phyloP scores from a whole-genome alignment of 2,888 invertebrate species.

The Hydriomena furcata region DNA sequence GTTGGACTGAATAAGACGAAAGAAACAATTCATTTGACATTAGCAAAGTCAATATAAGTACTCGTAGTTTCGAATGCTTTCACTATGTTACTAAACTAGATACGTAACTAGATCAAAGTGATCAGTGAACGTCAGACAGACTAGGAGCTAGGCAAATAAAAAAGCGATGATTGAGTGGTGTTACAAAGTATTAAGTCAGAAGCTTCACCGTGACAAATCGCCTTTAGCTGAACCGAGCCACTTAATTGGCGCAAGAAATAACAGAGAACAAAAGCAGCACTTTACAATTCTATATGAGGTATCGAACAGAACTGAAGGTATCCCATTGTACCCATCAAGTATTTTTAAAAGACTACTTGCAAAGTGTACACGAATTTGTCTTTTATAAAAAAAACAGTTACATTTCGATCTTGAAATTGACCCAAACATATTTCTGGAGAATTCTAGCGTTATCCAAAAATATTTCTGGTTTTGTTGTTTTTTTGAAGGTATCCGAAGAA shows the following conservation, averaged over 20 bases:
- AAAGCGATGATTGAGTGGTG: slow-evolving; percentile 23
- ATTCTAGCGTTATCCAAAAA: too few relatives aligned
- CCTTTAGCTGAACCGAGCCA: slow-evolving; percentile 17
- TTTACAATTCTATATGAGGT: not conserved
- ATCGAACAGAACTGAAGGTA: not conserved
- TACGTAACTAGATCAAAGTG: slow-evolving; percentile 8
- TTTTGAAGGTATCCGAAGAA: too few relatives aligned
- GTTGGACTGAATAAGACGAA: too few relatives aligned
- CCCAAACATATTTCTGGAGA: too few relatives aligned
- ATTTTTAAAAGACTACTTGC: too few relatives aligned
- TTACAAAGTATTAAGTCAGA: slow-evolving; percentile 24
- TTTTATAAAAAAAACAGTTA: too few relatives aligned
- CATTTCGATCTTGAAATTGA: too few relatives aligned
- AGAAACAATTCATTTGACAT: too few relatives aligned
- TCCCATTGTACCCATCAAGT: slow-evolving; percentile 1
- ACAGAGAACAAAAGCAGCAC: slow-evolving; percentile 26
- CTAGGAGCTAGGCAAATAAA: slow-evolving; percentile 14
- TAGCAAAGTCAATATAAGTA: not conserved
- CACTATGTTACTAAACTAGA: not conserved
- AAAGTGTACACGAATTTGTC: too few relatives aligned
- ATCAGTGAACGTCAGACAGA: slow-evolving; percentile 13
- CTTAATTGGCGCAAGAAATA: slow-evolving; percentile 33
- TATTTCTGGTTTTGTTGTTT: too few relatives aligned
- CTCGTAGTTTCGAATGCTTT: not conserved
- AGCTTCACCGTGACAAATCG: slow-evolving; percentile 24